A percentile compares a stretch with the other conserved stretches of the same genome.
These are phyloP conservation scores for Hirtodrosophila alboralis DNA, from an alignment of 2,888 invertebrate genomes.

Conservation along the genomic window DNA sequence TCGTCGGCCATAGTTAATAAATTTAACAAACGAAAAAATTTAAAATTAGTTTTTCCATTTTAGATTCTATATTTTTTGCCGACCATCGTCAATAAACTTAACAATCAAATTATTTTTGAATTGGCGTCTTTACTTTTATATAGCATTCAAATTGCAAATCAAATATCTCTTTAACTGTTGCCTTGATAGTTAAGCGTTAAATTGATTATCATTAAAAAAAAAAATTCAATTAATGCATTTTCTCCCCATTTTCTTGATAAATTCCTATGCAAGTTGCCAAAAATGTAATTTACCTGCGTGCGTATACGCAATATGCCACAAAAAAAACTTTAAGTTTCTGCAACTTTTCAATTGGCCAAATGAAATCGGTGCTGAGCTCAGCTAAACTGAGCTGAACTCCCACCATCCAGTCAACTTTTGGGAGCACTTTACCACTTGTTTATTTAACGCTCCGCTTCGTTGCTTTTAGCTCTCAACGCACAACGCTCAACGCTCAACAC, in stretches of 20 bases:
- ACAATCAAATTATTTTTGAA: no score
- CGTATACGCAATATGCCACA: conserved; percentile 50
- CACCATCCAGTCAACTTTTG: conserved; percentile 56
- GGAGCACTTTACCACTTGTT: conserved; percentile 74
- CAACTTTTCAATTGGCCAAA: conserved; percentile 68
- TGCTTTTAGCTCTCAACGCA: conserved; percentile 27
- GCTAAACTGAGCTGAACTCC: conserved; percentile 28
- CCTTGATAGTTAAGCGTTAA: conserved; percentile 14
- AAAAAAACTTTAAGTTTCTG: conserved; percentile 37
- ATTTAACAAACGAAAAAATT: no score
- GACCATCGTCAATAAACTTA: no score
- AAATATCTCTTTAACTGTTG: conserved; percentile 47
- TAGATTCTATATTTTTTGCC: no score
- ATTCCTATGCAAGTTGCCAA: conserved; percentile 9
- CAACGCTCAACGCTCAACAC: conserved; percentile 1
- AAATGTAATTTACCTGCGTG: conserved; percentile 43
- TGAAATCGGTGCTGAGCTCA: conserved; percentile 36
- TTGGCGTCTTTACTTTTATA: no score
- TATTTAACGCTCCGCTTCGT: conserved; percentile 74
- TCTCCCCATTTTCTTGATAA: not conserved
- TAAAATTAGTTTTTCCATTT: no score
- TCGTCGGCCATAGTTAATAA: no score
- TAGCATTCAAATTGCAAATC: conserved; percentile 64
- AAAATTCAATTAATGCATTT: conserved; percentile 46
- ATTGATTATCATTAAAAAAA: conserved; percentile 37